Evolutionary conservation across 1,140 invertebrate species (phyloP), one percentile per base, ranked within the genome.

Genomic region (Trichogramma pretiosum): DNA sequence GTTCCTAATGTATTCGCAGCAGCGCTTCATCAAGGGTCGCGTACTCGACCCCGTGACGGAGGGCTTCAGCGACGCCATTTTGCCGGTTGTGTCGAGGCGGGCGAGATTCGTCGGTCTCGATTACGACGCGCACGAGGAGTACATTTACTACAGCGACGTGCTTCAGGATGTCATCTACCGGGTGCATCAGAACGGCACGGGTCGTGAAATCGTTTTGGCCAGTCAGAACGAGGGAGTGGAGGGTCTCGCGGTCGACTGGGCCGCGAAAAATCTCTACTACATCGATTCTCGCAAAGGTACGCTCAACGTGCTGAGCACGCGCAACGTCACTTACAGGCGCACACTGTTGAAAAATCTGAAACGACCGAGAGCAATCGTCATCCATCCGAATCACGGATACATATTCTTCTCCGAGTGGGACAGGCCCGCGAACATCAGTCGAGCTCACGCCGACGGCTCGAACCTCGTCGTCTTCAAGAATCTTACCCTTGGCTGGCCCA

Each of bases 141-240:
- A 90, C 56, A 94, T 98, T 46, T 98, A 96, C 62, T 97, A 94
- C 70, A 96, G 93, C 2, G 94, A 98, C 63, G 93, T 97, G 1
- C 76, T 94, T n/a, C 87, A 95, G 70, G 90, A 95, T 65, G 92
- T 96, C 0, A 97, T 98, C 54, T 96, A 95, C 63, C 77, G 59
- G 52, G 48, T 93, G 1, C 86, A 89, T 56, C 77, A 84, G 48
- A 92, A 93, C 66, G 91, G 91, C 46, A 90, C 89, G 1, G 83
- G 85, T 0, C 77, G 84, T 8, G 91, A 95, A 67, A 94, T 93
- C 40, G 91, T 97, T 0, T 63, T 98, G 16, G 91, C 93, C 9
- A 94, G 91, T 14, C 93, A 96, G 63, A 97, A 98, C 60, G 93
- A 97, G 73, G 92, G 92, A 1, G 93, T 99, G 0, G 94, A 98